Evolutionary conservation across 2,113 vertebrate species (phyloP).

Genomic region (Typhlomys cinereus): DNA sequence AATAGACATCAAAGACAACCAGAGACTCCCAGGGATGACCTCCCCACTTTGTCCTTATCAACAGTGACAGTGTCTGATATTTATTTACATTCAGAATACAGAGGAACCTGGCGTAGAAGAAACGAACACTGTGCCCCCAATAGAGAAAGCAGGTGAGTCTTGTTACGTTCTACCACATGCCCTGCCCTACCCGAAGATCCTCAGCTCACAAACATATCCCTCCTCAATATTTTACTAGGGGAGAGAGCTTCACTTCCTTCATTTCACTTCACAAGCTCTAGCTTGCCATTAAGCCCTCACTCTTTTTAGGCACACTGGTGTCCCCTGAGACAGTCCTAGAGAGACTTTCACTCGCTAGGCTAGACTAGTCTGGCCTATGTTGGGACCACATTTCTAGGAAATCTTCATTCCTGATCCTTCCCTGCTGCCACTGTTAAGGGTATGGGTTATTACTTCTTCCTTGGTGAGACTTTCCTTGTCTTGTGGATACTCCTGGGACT

Average conservation of each 20-base stretch:
- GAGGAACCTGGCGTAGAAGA: constrained; percentile 46
- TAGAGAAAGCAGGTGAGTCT: background rate
- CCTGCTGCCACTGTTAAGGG: background rate
- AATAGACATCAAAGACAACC: background rate
- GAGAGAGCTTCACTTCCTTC: background rate
- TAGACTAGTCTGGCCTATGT: background rate
- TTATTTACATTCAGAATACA: constrained; percentile 71
- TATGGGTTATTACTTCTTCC: constrained; percentile 33
- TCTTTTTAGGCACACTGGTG: no score
- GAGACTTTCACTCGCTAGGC: background rate
- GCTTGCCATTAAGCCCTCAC: background rate
- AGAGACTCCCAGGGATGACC: background rate
- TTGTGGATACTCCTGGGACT: constrained; percentile 33
- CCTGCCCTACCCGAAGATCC: background rate
- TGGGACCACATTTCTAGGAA: background rate
- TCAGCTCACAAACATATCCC: background rate
- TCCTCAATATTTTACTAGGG: background rate
- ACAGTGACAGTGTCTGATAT: constrained; percentile 73
- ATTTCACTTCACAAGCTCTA: no score
- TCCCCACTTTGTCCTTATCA: constrained; percentile 24
- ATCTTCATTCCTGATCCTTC: background rate
- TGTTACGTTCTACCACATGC: fast-evolving
- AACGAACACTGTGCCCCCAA: constrained; percentile 65
- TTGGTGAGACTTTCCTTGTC: constrained; percentile 14
- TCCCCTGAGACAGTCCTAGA: background rate